These are phyloP conservation scores for Helarctos malayanus DNA, from an alignment of 2,797 vertebrate species.

Conservation along the genomic window DNA sequence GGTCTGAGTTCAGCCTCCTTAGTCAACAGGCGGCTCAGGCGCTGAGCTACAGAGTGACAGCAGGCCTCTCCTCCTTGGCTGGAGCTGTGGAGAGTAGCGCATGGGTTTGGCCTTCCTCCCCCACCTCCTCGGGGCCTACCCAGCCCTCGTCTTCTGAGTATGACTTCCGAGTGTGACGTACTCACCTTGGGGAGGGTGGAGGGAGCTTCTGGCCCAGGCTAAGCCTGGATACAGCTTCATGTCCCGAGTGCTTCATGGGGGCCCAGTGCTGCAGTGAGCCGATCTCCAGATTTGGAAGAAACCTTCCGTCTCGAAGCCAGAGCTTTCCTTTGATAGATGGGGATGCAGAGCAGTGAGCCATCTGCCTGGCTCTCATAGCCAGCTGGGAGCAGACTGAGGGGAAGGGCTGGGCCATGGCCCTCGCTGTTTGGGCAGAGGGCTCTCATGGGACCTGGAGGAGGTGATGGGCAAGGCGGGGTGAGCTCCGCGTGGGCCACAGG, in stretches of 20 bases:
- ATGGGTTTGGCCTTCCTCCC: not conserved
- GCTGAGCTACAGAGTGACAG: rapidly evolving
- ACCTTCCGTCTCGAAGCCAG: not conserved
- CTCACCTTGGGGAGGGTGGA: not conserved
- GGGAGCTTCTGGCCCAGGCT: not conserved
- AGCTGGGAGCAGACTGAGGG: not conserved
- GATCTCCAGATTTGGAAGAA: not conserved
- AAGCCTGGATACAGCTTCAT: not conserved
- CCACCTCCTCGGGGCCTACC: not conserved
- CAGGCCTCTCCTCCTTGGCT: not conserved
- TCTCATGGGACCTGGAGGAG: not conserved
- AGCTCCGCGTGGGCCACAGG: not conserved
- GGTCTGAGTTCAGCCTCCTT: not conserved
- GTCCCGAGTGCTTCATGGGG: not conserved
- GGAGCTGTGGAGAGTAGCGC: not conserved
- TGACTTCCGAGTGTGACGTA: not conserved
- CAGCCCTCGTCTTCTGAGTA: not conserved
- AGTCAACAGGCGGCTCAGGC: rapidly evolving
- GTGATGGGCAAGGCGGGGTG: rapidly evolving
- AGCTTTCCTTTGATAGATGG: not conserved
- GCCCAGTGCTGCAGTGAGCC: rapidly evolving
- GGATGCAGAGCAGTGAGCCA: not conserved
- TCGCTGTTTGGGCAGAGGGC: too few species aligned
- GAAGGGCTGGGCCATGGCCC: not conserved
- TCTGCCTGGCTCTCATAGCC: rapidly evolving